Conservation (phyloP, 2,888 invertebrate species). For the Aromia moschata region DNA sequence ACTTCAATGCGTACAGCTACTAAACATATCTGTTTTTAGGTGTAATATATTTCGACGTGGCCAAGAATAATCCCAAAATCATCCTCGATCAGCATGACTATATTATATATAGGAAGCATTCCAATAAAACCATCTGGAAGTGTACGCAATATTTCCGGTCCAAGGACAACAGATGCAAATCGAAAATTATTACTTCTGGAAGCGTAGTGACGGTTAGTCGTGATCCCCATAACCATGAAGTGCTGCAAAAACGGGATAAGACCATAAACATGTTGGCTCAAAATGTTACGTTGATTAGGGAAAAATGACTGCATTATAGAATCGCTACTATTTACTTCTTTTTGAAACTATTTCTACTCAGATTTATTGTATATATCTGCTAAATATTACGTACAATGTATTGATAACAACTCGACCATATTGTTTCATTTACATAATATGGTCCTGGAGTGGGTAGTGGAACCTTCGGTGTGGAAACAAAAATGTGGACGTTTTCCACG, state of each 20-base stretch:
- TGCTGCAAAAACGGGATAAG: slow-evolving; percentile 17
- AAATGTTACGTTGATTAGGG: slow-evolving; percentile 25
- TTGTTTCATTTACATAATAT: no score
- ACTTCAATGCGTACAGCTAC: no score
- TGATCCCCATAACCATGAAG: slow-evolving; percentile 46
- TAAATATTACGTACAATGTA: no score
- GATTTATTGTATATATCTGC: no score
- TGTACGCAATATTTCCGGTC: slow-evolving; percentile 50
- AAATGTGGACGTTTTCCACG: no score
- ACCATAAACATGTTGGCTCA: slow-evolving; percentile 30
- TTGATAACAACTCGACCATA: no score
- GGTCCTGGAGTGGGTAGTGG: no score
- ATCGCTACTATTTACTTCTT: no score
- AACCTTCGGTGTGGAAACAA: no score
- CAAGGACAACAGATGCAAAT: slow-evolving; percentile 48
- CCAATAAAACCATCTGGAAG: slow-evolving; percentile 48
- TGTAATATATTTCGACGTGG: slow-evolving; percentile 48
- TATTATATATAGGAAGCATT: slow-evolving; percentile 46
- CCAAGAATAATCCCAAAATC: slow-evolving; percentile 51
- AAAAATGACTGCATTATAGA: slow-evolving; percentile 8
- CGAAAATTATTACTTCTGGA: slow-evolving; percentile 47
- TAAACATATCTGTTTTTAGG: slow-evolving; percentile 37
- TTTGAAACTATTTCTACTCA: no score
- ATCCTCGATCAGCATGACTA: slow-evolving; percentile 48
- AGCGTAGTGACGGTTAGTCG: slow-evolving; percentile 46